A percentile compares a stretch with the other conserved stretches of the same genome.
These are phyloP conservation scores for Agriopis leucophaearia DNA, from an alignment of 2,888 invertebrate species.

Conservation along the genomic window DNA sequence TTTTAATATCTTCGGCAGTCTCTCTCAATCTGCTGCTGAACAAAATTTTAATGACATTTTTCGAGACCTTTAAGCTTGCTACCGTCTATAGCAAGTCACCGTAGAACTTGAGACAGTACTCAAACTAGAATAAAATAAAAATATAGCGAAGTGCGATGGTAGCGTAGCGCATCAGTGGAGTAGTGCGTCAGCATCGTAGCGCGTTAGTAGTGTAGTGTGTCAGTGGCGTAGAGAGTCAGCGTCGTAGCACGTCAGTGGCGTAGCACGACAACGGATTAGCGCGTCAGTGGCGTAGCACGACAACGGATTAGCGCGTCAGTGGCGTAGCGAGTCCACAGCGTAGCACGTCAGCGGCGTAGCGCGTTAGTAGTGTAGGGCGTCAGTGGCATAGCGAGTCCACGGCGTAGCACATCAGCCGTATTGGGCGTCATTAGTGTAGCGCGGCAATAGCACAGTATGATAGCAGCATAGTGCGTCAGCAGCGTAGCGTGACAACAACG, in stretches of 20 bases:
- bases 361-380: background rate
- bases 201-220: background rate
- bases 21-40: slow-evolving; percentile 21
- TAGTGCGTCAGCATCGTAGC: background rate
- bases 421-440: background rate
- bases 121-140: background rate
- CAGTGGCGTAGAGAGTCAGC: background rate
- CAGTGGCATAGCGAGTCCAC: too few relatives aligned
- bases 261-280: background rate
- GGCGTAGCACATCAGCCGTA: background rate
- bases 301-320: background rate
- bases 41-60: slow-evolving; percentile 27
- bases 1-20: slow-evolving; percentile 16
- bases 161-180: background rate
- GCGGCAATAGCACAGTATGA: too few relatives aligned
- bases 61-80: slow-evolving; percentile 14
- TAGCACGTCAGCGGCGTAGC: background rate
- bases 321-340: background rate
- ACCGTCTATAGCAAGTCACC: background rate
- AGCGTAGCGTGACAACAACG: background rate
- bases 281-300: too few relatives aligned
- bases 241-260: background rate
- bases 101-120: slow-evolving; percentile 8
- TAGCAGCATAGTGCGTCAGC: background rate
- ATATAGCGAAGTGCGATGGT: background rate